A percentile compares a stretch with the other conserved stretches of the same genome.
Conservation (phyloP, 2,888 invertebrate species). For the Tineola bisselliella region DNA sequence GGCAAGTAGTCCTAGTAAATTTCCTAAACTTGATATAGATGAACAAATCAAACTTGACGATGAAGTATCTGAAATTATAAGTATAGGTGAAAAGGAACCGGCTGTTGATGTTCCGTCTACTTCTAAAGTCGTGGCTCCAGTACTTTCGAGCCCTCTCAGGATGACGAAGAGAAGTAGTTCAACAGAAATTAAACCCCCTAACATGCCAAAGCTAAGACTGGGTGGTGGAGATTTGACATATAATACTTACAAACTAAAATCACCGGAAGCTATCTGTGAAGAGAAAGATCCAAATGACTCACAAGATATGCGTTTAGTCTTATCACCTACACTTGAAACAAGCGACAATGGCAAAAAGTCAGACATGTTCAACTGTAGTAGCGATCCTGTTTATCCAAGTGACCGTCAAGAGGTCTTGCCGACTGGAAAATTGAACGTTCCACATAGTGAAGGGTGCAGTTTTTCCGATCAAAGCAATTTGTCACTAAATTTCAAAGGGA, state of each 20-base stretch:
- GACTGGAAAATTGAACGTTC: slow-evolving; percentile 30
- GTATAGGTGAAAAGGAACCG: slow-evolving; percentile 21
- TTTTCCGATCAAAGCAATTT: slow-evolving; percentile 37
- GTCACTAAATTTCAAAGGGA: slow-evolving; percentile 32
- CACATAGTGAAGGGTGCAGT: slow-evolving; percentile 41
- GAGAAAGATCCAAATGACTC: slow-evolving; percentile 47
- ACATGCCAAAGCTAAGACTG: slow-evolving; percentile 37
- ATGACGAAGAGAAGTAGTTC: slow-evolving; percentile 49
- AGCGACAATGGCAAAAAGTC: slow-evolving; percentile 23
- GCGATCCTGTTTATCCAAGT: slow-evolving; percentile 39
- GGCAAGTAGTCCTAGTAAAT: slow-evolving; percentile 35
- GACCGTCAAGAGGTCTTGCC: slow-evolving; percentile 35
- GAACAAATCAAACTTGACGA: slow-evolving; percentile 32
- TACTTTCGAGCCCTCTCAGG: slow-evolving; percentile 43
- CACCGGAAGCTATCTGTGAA: slow-evolving; percentile 22
- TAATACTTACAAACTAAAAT: slow-evolving; percentile 33
- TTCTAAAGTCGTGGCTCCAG: slow-evolving; percentile 38
- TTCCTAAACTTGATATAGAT: slow-evolving; percentile 36
- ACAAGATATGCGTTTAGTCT: slow-evolving; percentile 45
- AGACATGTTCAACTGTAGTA: slow-evolving; percentile 27
- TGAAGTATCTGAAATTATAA: slow-evolving; percentile 45
- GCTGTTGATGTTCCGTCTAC: slow-evolving; percentile 38
- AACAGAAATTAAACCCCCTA: slow-evolving; percentile 28
- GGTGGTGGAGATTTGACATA: slow-evolving; percentile 46
- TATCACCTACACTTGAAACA: slow-evolving; percentile 41